These are phyloP conservation scores for Beroe forskalii DNA, from an alignment of 37 sponge, comb jelly and placozoan species.

Conservation along the genomic window DNA sequence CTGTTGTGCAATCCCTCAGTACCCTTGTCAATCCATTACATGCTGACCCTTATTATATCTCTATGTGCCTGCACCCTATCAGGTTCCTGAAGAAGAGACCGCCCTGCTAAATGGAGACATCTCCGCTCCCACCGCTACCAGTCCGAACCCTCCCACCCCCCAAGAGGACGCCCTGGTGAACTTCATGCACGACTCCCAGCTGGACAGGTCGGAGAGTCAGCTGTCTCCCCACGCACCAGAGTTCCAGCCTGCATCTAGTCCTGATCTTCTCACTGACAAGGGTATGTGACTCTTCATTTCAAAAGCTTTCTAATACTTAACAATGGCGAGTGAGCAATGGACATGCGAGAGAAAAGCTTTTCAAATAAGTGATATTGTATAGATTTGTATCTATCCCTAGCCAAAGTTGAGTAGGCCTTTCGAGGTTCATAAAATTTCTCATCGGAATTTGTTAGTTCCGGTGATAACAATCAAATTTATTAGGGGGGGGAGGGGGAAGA, in stretches of 20 bases:
- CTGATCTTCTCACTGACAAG: neutral
- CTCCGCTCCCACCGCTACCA: neutral
- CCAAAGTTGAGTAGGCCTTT: too few species aligned
- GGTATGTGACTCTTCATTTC: neutral
- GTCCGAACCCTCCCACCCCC: neutral
- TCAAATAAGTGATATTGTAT: too few species aligned
- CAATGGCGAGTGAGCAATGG: too few species aligned
- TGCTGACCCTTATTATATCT: neutral
- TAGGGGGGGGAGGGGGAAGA: too few species aligned
- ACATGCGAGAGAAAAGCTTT: too few species aligned
- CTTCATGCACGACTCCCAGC: constrained; percentile 65
- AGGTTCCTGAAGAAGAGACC: constrained; percentile 1
- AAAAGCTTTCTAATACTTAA: neutral
- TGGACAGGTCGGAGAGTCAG: constrained; percentile 54
- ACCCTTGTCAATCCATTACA: neutral
- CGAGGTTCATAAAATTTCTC: too few species aligned
- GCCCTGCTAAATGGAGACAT: constrained; percentile 45
- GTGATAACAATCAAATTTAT: too few species aligned
- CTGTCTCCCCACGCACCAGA: constrained; percentile 42
- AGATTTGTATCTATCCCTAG: too few species aligned
- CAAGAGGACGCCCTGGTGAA: constrained; percentile 25
- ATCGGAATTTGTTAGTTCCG: too few species aligned
- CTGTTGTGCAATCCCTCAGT: too few species aligned
- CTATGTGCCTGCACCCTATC: neutral
- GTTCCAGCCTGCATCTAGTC: constrained; percentile 49